Base-by-base conservation (phyloP, 37 sponge, comb jelly and placozoan genomes). In the Crambe crambe region DNA sequence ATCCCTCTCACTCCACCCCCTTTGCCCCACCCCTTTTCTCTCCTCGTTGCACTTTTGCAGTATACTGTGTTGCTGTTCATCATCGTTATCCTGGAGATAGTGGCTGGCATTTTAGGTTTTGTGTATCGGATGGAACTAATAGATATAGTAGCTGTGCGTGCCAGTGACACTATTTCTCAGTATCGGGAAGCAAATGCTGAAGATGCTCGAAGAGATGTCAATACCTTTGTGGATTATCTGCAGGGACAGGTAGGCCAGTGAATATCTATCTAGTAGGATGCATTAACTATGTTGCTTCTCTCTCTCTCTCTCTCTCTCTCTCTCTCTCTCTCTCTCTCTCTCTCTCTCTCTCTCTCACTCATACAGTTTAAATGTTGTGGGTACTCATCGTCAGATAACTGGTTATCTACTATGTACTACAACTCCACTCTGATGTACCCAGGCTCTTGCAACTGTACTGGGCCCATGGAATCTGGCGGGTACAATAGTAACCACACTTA, bases 321-420 rank as follows among this genome's bases (percentile, higher is more conserved):
- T 68, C 68, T 34, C 38, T 21, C 4, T 23, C 54, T 42, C 47
- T 6, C 25, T 22, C 23, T 60, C 5, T 60, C 6, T 12, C 61
- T 60, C 61, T 6, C 17, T 60, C 25, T 25, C 17, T 60, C 6
- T 3, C 54, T 70, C 35, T 22, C 70, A 37, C 64, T 41, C 71
- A 39, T 70, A 29, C 70, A 87, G 87, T 75, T 87, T 38, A 70
- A 75, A 0, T 87, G 87, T 63, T 87, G 87, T 76, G 87, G 87
- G 1, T 62, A 72, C 20, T 1, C 6, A 5, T 56, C 42, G 21
- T 64, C 30, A 23, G 36, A 22, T 0, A 76, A 87, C 63, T 87
- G 87, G 87, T 2, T 27, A 34, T 30, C 39, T 42, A 66, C 80
- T 1, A 3, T 42, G 42, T 86, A 58, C 74, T 73, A 44, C 26